Evolutionary conservation across 2,113 vertebrate species (phyloP).

Genomic region (Nothobranchius furzeri): DNA sequence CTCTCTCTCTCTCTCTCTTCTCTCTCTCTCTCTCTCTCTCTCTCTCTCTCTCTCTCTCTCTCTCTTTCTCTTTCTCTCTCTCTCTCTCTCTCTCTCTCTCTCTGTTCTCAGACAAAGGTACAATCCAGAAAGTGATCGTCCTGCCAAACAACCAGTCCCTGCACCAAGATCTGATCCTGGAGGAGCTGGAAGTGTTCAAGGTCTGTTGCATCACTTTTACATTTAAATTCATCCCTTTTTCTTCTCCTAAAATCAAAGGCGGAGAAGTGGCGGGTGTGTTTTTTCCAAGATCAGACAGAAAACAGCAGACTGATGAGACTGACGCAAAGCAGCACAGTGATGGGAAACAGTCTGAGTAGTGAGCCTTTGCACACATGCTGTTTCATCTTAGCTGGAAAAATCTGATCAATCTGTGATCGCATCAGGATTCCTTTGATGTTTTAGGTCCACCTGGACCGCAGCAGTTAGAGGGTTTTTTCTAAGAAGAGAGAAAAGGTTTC

Average conservation of each 20-base stretch:
- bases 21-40: not conserved
- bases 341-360: conserved; percentile 48
- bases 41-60: no score
- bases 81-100: no score
- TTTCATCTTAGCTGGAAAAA: conserved; percentile 22
- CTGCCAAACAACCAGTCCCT: conserved; percentile 88
- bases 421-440: conserved; percentile 27
- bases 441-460: conserved; percentile 6
- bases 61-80: no score
- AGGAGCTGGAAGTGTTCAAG: conserved; percentile 98
- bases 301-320: conserved; percentile 31
- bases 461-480: not conserved
- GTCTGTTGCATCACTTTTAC: conserved; percentile 65
- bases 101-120: conserved; percentile 87
- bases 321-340: conserved; percentile 43
- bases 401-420: conserved; percentile 34
- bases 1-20: not conserved
- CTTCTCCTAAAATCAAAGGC: conserved; percentile 54
- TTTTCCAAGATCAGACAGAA: conserved; percentile 44
- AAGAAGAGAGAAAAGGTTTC: conserved; percentile 5
- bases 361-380: conserved; percentile 22
- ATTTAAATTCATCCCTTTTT: conserved; percentile 27
- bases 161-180: conserved; percentile 92
- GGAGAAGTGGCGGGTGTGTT: not conserved
- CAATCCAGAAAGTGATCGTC: conserved; percentile 93